Evolutionary conservation across 2,888 invertebrate species (phyloP).

Genomic region (Ectobius pallidus): DNA sequence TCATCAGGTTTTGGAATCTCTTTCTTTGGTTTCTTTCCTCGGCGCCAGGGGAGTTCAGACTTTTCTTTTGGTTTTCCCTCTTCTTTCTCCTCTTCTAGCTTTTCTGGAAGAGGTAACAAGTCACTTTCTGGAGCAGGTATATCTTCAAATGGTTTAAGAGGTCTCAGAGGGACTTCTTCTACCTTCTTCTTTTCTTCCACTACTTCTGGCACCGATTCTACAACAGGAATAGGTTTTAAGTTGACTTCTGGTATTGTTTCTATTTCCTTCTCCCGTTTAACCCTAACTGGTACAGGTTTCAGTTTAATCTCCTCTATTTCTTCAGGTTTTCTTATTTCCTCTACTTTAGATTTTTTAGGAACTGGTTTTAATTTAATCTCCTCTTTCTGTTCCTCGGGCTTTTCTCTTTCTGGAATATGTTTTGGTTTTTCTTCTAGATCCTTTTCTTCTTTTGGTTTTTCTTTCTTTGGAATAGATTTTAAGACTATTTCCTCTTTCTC

Average conservation of each 20-base stretch:
- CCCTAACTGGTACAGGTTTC: conserved; percentile 50
- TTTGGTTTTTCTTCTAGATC: conserved; percentile 48
- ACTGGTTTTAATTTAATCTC: conserved; percentile 31
- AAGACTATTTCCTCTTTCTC: conserved; percentile 44
- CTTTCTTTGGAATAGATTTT: conserved; percentile 46
- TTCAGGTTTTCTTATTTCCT: conserved; percentile 44
- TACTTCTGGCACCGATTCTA: conserved; percentile 47
- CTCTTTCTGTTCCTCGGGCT: conserved; percentile 46
- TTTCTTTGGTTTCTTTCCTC: conserved; percentile 45
- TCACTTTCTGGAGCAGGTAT: not conserved
- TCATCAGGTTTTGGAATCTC: not conserved
- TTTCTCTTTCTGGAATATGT: conserved; percentile 49
- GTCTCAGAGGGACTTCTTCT: too few species aligned
- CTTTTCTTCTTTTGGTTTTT: conserved; percentile 48
- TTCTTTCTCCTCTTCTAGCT: conserved; percentile 6
- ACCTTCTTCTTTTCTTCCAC: too few species aligned
- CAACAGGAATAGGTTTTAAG: conserved; percentile 47
- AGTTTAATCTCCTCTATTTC: conserved; percentile 53
- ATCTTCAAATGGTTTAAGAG: too few species aligned
- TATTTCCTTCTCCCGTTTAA: conserved; percentile 47
- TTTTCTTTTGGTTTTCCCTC: conserved; percentile 43
- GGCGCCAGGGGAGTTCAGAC: conserved; percentile 46
- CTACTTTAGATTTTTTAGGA: conserved; percentile 46
- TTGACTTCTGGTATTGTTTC: conserved; percentile 46
- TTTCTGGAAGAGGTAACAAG: not conserved